Percentiles rank a stretch among this genome's conserved stretches.
Evolutionary conservation across 2,113 vertebrate genomes (phyloP).

Genomic region (Phycodurus eques): DNA sequence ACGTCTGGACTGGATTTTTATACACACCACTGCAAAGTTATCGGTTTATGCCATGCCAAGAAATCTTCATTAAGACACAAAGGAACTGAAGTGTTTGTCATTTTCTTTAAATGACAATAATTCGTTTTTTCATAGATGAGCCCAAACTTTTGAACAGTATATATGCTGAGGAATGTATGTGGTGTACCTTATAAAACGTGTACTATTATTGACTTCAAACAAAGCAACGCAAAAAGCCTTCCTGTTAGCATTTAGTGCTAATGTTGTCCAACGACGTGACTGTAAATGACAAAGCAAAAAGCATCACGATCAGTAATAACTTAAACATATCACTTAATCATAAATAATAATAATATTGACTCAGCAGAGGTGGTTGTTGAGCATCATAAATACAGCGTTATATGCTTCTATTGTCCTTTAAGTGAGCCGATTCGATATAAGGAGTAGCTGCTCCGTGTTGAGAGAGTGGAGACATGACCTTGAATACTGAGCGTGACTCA

Average conservation of each 20-base stretch:
- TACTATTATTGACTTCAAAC: not conserved
- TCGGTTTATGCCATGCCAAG: not conserved
- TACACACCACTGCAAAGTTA: not conserved
- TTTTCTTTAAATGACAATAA: not conserved
- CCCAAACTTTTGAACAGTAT: not conserved
- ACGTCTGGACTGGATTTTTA: not conserved
- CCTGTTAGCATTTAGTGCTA: constrained; percentile 3
- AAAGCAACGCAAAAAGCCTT: not conserved
- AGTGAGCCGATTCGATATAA: not conserved
- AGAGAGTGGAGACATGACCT: constrained; percentile 3
- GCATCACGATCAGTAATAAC: constrained; percentile 59
- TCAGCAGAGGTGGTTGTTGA: constrained; percentile 35
- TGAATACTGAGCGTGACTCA: constrained; percentile 22
- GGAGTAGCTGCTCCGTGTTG: not conserved
- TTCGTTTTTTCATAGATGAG: not conserved
- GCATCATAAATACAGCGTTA: constrained; percentile 13
- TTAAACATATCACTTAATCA: constrained; percentile 55
- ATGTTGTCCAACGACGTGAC: not conserved
- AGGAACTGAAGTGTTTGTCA: not conserved
- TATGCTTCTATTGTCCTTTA: not conserved
- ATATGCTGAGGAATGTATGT: not conserved
- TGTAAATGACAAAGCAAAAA: constrained; percentile 37
- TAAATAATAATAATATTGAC: constrained; percentile 59
- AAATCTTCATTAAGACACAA: not conserved
- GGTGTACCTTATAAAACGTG: not conserved